Conservation (phyloP, 2,113 vertebrate species). For the Regulus satrapa region DNA sequence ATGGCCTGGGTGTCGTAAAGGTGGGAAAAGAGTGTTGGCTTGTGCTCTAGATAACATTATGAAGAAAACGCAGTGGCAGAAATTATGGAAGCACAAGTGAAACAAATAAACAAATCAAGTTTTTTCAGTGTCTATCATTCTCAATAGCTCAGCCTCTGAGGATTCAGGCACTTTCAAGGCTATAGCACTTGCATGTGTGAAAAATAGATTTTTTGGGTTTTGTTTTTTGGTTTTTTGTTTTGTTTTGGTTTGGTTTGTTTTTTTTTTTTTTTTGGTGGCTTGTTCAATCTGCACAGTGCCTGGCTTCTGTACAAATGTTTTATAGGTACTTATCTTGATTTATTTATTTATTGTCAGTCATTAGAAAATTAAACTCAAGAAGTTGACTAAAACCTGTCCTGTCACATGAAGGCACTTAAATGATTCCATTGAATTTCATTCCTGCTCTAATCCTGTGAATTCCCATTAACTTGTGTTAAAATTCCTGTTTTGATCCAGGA, state of each 20-base stretch:
- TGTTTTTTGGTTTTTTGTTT: no score
- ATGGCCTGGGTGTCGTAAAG: not conserved
- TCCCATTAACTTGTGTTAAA: not conserved
- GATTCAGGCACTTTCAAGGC: not conserved
- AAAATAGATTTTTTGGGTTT: not conserved
- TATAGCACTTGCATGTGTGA: not conserved
- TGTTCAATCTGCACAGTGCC: not conserved
- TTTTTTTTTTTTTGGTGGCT: not conserved
- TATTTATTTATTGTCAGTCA: not conserved
- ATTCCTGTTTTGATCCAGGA: not conserved
- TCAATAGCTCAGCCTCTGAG: not conserved
- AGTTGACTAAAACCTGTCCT: not conserved
- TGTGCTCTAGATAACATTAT: not conserved
- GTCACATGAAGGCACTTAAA: not conserved
- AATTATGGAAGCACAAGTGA: not conserved
- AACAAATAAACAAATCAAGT: not conserved
- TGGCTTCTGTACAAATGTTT: not conserved
- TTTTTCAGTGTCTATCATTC: not conserved
- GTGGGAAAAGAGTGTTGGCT: not conserved
- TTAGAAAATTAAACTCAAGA: not conserved
- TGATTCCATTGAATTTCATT: not conserved
- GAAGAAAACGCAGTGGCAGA: not conserved
- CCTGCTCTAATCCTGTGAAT: not conserved
- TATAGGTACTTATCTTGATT: not conserved
- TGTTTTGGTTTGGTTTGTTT: not conserved